Evolutionary conservation across 2,113 vertebrate species (phyloP).

Genomic region (Cynoglossus semilaevis): DNA sequence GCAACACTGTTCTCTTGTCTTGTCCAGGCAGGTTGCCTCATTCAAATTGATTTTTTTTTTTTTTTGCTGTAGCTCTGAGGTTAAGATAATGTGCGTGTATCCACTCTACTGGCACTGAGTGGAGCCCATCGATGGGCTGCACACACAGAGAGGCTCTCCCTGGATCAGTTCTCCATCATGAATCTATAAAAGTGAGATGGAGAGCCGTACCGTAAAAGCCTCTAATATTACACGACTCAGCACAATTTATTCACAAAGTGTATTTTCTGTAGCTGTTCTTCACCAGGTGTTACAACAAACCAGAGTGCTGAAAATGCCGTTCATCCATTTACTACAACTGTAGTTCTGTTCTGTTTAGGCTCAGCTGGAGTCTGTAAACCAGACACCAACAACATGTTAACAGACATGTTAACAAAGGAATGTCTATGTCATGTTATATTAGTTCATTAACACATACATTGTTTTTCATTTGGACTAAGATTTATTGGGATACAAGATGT

Average conservation of each 20-base stretch:
- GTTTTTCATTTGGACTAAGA: too few relatives aligned
- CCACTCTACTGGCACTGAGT: slow-evolving; percentile 1
- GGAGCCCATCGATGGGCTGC: slow-evolving; percentile 50
- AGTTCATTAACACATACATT: too few relatives aligned
- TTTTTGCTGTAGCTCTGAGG: slow-evolving; percentile 36
- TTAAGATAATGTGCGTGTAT: slow-evolving; percentile 57
- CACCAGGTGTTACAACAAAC: not conserved
- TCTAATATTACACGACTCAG: slow-evolving; percentile 6
- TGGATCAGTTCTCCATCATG: slow-evolving; percentile 19
- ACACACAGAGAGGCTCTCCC: slow-evolving; percentile 24
- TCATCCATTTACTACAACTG: too few relatives aligned
- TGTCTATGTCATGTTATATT: too few relatives aligned
- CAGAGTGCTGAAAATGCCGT: not conserved
- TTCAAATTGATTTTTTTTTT: slow-evolving; percentile 54
- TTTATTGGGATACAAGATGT: too few relatives aligned
- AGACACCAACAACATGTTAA: too few relatives aligned
- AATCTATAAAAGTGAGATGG: slow-evolving; percentile 19
- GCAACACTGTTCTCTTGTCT: slow-evolving; percentile 36
- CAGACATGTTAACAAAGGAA: too few relatives aligned
- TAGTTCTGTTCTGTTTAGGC: too few relatives aligned
- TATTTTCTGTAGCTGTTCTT: not conserved
- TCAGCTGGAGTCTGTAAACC: too few relatives aligned
- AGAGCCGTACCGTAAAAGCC: slow-evolving; percentile 19
- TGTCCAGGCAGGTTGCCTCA: slow-evolving; percentile 36
- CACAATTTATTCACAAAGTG: not conserved